Conservation (phyloP, 64 coral and sea anemone species). For the Exaiptasia diaphana region DNA sequence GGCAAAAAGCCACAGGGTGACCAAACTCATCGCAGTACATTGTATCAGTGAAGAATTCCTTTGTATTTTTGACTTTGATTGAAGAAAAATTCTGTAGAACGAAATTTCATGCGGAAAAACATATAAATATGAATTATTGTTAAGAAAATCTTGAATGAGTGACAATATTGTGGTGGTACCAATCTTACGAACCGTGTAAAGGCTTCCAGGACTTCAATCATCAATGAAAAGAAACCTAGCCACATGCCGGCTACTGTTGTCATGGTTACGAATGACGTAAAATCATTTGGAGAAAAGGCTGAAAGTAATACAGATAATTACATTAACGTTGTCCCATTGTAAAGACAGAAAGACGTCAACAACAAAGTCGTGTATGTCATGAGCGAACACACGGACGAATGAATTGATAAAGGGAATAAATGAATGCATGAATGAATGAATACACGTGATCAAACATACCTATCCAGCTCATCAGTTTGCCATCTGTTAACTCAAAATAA, state of each 20-base stretch:
- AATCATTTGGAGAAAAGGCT: constrained; percentile 59
- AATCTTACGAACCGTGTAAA: constrained; percentile 32
- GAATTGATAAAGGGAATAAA: too few relatives aligned
- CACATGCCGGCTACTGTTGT: constrained; percentile 63
- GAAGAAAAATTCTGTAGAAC: background rate
- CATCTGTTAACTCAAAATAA: constrained; percentile 60
- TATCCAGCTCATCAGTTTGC: constrained; percentile 28
- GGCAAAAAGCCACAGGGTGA: constrained; percentile 64
- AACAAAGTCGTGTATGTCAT: too few relatives aligned
- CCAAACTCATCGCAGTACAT: constrained; percentile 8
- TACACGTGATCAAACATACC: too few relatives aligned
- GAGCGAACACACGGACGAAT: too few relatives aligned
- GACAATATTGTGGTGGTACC: background rate
- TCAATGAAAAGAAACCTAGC: constrained; percentile 65
- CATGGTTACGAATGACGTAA: constrained; percentile 24
- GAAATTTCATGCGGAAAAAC: too few relatives aligned
- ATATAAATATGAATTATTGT: background rate
- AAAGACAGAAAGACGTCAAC: too few relatives aligned
- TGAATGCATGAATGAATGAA: too few relatives aligned
- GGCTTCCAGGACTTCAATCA: constrained; percentile 62
- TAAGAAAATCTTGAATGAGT: background rate
- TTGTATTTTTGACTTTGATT: background rate
- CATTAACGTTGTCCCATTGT: background rate
- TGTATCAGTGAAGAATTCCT: constrained; percentile 45
- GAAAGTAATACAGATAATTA: background rate